Evolutionary conservation across 2,888 invertebrate genomes (phyloP).

Genomic region (Tridacna gigas): DNA sequence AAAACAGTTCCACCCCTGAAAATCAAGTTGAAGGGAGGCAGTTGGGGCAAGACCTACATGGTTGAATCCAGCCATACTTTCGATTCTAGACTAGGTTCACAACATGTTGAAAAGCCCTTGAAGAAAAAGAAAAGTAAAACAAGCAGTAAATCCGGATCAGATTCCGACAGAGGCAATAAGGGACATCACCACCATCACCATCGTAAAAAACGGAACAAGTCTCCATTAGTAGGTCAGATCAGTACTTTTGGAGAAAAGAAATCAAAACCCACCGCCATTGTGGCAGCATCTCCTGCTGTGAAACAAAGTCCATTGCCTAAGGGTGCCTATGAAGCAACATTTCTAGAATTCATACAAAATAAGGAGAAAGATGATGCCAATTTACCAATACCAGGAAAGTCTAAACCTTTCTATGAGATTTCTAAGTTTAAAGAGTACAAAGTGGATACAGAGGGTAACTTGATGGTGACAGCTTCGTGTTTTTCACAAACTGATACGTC

Average conservation of each 20-base stretch:
- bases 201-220: conserved; percentile 44
- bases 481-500: neutral
- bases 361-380: neutral
- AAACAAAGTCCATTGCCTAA: conserved; percentile 40
- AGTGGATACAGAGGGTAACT: conserved; percentile 29
- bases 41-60: conserved; percentile 56
- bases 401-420: conserved; percentile 13
- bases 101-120: conserved; percentile 9
- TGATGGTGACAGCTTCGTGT: conserved; percentile 35
- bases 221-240: conserved; percentile 20
- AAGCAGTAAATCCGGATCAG: conserved; percentile 56
- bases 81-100: neutral
- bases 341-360: conserved; percentile 56
- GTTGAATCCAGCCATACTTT: conserved; percentile 38
- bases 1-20: conserved; percentile 67
- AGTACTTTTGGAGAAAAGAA: conserved; percentile 3
- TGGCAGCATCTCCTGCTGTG: conserved; percentile 1
- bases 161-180: conserved; percentile 48
- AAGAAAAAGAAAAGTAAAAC: conserved; percentile 40
- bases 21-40: conserved; percentile 55
- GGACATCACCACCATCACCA: conserved; percentile 39
- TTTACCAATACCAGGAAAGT: neutral
- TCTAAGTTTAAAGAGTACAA: conserved; percentile 29
- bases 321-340: conserved; percentile 60
- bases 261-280: neutral